These are phyloP conservation scores for Cynocephalus volans DNA, from an alignment of 2,113 vertebrate genomes.

Conservation along the genomic window DNA sequence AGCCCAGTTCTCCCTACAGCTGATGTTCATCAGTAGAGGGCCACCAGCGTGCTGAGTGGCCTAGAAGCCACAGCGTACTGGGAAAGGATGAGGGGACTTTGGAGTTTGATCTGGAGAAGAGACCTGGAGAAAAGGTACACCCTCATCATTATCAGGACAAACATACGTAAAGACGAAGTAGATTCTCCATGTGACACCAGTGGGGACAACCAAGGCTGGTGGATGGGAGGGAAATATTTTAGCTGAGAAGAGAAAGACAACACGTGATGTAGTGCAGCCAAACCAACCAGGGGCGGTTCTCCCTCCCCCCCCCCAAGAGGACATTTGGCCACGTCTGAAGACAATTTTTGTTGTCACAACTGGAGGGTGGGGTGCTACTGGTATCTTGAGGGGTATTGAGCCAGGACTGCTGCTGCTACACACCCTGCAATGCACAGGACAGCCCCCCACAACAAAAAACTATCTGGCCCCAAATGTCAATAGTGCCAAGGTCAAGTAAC, in stretches of 20 bases:
- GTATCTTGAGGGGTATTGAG: no score
- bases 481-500: background rate
- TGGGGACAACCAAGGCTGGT: background rate
- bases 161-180: background rate
- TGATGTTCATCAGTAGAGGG: background rate
- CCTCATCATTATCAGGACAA: background rate
- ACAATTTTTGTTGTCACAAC: background rate
- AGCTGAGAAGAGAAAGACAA: background rate
- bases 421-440: no score
- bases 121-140: background rate
- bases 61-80: background rate
- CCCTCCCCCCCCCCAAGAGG: background rate
- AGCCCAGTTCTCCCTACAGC: background rate
- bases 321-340: background rate
- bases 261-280: background rate
- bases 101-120: background rate
- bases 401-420: rapidly evolving
- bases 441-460: background rate
- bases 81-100: background rate
- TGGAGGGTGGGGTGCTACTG: no score
- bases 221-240: background rate
- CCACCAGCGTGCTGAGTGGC: background rate
- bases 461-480: background rate
- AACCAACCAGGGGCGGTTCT: no score
- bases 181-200: background rate